A percentile compares a stretch with the other conserved stretches of the same genome.
Conservation (phyloP, 2,797 vertebrate genomes). For the Brotogeris chrysoptera region DNA sequence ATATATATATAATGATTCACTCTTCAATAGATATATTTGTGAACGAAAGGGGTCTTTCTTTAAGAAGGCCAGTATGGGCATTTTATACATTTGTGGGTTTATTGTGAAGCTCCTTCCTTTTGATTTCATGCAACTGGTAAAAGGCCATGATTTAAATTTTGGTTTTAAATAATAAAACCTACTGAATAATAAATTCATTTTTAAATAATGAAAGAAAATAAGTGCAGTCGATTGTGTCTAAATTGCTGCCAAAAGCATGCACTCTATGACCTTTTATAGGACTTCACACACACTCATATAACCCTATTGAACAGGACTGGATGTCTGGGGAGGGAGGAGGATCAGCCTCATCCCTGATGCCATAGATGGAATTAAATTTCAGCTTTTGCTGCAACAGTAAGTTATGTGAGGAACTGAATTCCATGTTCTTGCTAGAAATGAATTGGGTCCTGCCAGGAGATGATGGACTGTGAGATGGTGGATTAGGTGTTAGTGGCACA, state of each 20-base stretch:
- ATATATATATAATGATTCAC: neutral
- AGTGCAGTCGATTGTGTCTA: no score
- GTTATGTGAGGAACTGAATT: neutral
- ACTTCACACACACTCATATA: neutral
- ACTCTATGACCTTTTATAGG: neutral
- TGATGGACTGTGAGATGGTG: neutral
- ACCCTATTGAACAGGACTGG: fast-evolving
- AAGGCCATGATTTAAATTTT: neutral
- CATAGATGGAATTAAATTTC: neutral
- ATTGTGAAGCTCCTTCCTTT: neutral
- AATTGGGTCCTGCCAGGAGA: fast-evolving
- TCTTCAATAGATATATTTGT: neutral
- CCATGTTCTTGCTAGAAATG: neutral
- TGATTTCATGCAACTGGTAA: neutral
- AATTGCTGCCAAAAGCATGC: neutral
- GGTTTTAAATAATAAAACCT: neutral
- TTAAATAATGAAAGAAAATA: neutral
- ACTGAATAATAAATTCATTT: neutral
- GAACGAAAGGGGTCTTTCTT: neutral
- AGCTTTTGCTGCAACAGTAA: neutral
- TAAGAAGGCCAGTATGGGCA: fast-evolving
- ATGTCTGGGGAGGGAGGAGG: neutral
- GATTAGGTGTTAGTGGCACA: neutral
- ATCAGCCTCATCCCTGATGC: neutral
- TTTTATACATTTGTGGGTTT: neutral